Conservation (phyloP, 2,888 invertebrate species). For the Trimorus sp. region DNA sequence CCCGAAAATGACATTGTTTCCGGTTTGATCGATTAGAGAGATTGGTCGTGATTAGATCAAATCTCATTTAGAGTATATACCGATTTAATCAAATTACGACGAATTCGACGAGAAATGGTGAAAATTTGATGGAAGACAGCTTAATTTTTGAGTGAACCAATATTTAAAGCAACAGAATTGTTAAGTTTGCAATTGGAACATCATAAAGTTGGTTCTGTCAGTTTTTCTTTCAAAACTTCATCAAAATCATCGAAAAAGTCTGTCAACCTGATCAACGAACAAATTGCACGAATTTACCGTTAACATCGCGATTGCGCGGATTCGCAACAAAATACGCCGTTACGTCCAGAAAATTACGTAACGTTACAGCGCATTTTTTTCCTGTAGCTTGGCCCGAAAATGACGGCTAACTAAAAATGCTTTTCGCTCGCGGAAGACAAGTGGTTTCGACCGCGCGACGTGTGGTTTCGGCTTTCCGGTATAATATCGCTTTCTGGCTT, state of each 20-base stretch:
- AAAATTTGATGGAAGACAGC: too few species aligned
- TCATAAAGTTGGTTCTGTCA: too few species aligned
- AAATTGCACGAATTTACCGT: neutral
- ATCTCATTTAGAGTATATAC: too few species aligned
- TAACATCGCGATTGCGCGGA: neutral
- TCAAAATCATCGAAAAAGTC: neutral
- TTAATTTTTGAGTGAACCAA: too few species aligned
- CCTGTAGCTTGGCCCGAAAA: neutral
- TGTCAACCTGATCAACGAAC: neutral
- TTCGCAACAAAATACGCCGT: constrained; percentile 1
- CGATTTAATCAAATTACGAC: too few species aligned
- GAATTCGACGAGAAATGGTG: too few species aligned
- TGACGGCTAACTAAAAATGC: constrained; percentile 17
- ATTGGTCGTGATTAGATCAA: too few species aligned
- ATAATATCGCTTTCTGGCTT: constrained; percentile 70
- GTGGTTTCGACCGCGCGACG: constrained; percentile 52
- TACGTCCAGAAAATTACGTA: neutral
- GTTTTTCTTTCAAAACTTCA: too few species aligned
- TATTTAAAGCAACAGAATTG: too few species aligned
- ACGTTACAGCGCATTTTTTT: neutral
- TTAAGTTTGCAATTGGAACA: too few species aligned
- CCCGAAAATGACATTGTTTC: too few species aligned
- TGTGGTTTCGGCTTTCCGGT: constrained; percentile 61
- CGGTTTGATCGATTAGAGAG: too few species aligned
- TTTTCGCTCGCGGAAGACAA: constrained; percentile 68